A percentile compares a stretch with the other conserved stretches of the same genome.
phyloP scores from a whole-genome alignment of 37 sponge, comb jelly and placozoan genomes.

The Spongilla lacustris region DNA sequence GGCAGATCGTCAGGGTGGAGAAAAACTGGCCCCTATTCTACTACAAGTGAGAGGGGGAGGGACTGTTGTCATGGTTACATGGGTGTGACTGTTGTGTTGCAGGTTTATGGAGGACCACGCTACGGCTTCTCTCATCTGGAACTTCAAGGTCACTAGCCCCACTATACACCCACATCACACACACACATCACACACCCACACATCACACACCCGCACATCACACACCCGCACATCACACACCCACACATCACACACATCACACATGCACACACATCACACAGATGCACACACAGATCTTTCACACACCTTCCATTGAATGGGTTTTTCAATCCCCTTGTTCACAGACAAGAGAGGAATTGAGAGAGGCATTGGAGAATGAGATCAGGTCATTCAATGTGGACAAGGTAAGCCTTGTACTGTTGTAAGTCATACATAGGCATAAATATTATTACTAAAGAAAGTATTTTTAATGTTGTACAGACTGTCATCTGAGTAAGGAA shows the following conservation, averaged over 20 bases:
- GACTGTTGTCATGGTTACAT: neutral
- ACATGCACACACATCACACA: too few relatives aligned
- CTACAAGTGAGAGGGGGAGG: conserved; percentile 66
- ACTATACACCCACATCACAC: too few relatives aligned
- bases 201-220: neutral
- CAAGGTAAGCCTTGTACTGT: conserved; percentile 41
- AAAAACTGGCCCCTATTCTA: conserved; percentile 96
- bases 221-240: neutral
- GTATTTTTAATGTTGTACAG: neutral
- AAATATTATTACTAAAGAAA: too few relatives aligned
- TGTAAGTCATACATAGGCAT: too few relatives aligned
- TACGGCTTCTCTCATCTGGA: conserved; percentile 95
- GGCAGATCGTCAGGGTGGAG: conserved; percentile 87
- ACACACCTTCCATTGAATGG: too few relatives aligned
- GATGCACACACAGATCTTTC: too few relatives aligned
- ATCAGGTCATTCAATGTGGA: conserved; percentile 94
- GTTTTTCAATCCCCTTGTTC: neutral
- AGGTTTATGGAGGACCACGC: conserved; percentile 96
- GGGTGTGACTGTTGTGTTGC: neutral
- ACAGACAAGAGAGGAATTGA: conserved; percentile 94
- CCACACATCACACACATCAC: neutral
- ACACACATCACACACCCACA: neutral
- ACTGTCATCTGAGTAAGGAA: too few relatives aligned
- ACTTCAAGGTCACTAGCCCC: conserved; percentile 98
- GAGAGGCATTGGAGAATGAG: conserved; percentile 95